These are phyloP conservation scores for Cephus cinctus DNA, from an alignment of 1,140 invertebrate species.

Conservation along the genomic window DNA sequence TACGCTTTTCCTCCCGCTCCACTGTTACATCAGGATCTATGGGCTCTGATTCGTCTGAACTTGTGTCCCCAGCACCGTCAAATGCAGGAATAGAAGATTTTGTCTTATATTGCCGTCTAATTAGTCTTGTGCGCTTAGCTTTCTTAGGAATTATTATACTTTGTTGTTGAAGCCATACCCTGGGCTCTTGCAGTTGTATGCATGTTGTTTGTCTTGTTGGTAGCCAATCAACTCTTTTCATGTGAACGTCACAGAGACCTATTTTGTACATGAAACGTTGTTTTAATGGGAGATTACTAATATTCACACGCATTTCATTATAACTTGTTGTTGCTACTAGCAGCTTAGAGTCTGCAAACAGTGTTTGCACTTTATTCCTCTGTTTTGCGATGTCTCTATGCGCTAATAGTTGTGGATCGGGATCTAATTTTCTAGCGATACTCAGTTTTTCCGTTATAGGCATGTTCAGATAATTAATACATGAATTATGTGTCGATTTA, in stretches of 20 bases:
- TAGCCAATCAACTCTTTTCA: background rate
- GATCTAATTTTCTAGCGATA: no score
- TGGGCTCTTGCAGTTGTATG: conserved; percentile 14
- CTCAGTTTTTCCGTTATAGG: no score
- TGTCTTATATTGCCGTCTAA: background rate
- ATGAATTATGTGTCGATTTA: no score
- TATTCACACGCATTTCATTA: background rate
- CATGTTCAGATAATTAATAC: no score
- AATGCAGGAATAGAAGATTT: conserved; percentile 53
- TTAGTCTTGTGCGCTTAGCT: conserved; percentile 3
- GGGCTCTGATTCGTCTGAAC: conserved; percentile 17
- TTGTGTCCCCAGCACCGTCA: conserved; percentile 34
- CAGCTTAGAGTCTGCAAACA: background rate
- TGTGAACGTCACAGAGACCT: background rate
- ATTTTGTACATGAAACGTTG: background rate
- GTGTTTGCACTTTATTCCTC: background rate
- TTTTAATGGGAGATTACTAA: background rate
- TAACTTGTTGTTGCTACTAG: background rate
- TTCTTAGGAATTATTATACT: no score
- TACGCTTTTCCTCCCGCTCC: conserved; percentile 28
- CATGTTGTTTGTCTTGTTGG: background rate
- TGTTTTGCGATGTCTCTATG: no score
- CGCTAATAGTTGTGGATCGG: no score
- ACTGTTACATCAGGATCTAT: conserved; percentile 34
- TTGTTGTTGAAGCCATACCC: conserved; percentile 12